phyloP scores from a whole-genome alignment of 2,113 vertebrate species.

The Leiothrix lutea region DNA sequence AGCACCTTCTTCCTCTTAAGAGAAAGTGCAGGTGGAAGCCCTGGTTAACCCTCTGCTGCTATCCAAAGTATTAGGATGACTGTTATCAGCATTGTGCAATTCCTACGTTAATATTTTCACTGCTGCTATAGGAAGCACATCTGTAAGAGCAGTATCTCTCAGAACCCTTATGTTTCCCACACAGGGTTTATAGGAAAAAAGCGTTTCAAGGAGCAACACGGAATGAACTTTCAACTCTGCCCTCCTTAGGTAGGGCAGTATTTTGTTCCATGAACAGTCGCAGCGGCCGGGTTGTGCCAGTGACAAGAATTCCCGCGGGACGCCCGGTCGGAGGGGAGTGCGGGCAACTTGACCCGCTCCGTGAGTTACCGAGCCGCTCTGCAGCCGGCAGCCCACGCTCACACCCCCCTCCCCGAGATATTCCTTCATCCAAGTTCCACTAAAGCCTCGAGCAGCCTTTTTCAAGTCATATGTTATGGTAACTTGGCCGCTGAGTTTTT shows the following conservation, averaged over 20 bases:
- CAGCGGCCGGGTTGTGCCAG: background rate
- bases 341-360: background rate
- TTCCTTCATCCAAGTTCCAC: background rate
- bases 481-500: background rate
- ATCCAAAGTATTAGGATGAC: background rate
- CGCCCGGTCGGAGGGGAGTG: background rate
- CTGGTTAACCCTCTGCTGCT: too few relatives aligned
- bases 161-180: background rate
- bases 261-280: rapidly evolving
- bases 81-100: background rate
- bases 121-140: background rate
- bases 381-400: background rate
- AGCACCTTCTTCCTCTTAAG: background rate
- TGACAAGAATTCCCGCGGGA: background rate
- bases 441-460: background rate
- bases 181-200: rapidly evolving
- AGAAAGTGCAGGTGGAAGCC: background rate
- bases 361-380: rapidly evolving
- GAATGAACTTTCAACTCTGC: background rate
- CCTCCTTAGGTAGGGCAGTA: rapidly evolving
- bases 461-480: background rate
- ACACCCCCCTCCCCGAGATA: rapidly evolving
- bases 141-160: rapidly evolving
- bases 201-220: background rate
- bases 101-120: background rate